phyloP scores from a whole-genome alignment of 2,888 invertebrate species.

The Pedicia rivosa region DNA sequence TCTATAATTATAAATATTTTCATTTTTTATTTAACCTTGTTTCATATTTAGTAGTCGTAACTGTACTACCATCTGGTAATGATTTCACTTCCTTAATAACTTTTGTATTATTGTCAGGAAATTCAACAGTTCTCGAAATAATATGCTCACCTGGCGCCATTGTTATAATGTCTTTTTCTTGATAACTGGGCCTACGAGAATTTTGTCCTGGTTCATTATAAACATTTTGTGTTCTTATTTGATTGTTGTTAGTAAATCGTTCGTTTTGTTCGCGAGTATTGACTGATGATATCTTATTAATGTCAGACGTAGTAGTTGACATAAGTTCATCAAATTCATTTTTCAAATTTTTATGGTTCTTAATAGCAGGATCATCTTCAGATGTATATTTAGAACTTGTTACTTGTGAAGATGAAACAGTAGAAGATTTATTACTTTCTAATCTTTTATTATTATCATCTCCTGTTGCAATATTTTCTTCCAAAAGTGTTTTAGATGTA shows the following conservation, averaged over 20 bases:
- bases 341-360: constrained; percentile 11
- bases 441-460: constrained; percentile 33
- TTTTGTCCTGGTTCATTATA: no score
- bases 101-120: constrained; percentile 48
- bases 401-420: constrained; percentile 24
- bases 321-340: constrained; percentile 8
- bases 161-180: no score
- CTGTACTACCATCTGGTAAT: constrained; percentile 46
- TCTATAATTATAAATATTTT: not conserved
- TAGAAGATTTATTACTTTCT: constrained; percentile 26
- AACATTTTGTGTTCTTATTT: not conserved
- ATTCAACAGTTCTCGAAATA: constrained; percentile 39
- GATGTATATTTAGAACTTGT: constrained; percentile 22
- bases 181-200: not conserved
- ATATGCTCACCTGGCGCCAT: constrained; percentile 33
- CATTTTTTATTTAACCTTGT: constrained; percentile 25
- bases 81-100: constrained; percentile 49
- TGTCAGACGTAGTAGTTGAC: constrained; percentile 2
- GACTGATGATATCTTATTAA: not conserved
- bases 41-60: constrained; percentile 52
- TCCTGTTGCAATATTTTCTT: constrained; percentile 35
- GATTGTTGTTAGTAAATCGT: no score
- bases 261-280: constrained; percentile 1
- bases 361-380: constrained; percentile 16
- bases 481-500: constrained; percentile 32